Conservation (phyloP, 2,113 vertebrate genomes). For the Corydoras maculifer region DNA sequence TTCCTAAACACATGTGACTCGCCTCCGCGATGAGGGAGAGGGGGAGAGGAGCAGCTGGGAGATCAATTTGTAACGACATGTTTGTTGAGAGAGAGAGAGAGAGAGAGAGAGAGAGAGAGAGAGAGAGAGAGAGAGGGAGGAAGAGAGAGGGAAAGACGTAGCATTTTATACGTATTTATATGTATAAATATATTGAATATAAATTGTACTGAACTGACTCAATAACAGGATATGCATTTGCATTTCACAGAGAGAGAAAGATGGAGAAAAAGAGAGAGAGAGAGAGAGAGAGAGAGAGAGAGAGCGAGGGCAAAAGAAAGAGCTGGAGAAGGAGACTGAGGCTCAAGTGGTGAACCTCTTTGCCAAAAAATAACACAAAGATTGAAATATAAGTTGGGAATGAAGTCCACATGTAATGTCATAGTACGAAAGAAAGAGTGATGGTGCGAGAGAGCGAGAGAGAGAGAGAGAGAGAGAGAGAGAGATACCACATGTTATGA, state of each 20-base stretch:
- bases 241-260: not conserved
- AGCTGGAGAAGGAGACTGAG: slow-evolving; percentile 39
- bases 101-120: too few relatives aligned
- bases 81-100: slow-evolving; percentile 13
- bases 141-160: too few relatives aligned
- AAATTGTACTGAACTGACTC: too few relatives aligned
- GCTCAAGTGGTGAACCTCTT: slow-evolving; percentile 42
- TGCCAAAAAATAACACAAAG: slow-evolving; percentile 6
- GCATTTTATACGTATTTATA: too few relatives aligned
- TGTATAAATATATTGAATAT: too few relatives aligned
- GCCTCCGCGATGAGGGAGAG: slow-evolving; percentile 27
- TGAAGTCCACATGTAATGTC: not conserved
- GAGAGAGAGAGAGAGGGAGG: not conserved
- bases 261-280: slow-evolving; percentile 14
- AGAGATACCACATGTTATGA: not conserved
- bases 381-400: not conserved
- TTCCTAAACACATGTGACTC: slow-evolving; percentile 43
- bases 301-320: not conserved
- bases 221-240: too few relatives aligned
- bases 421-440: not conserved
- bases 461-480: not conserved
- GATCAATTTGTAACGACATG: slow-evolving; percentile 50
- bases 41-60: slow-evolving; percentile 49
- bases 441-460: not conserved
- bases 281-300: slow-evolving; percentile 6